These are phyloP conservation scores for Ascidia mentula DNA, from an alignment of 23 tunicate genomes.

Conservation along the genomic window DNA sequence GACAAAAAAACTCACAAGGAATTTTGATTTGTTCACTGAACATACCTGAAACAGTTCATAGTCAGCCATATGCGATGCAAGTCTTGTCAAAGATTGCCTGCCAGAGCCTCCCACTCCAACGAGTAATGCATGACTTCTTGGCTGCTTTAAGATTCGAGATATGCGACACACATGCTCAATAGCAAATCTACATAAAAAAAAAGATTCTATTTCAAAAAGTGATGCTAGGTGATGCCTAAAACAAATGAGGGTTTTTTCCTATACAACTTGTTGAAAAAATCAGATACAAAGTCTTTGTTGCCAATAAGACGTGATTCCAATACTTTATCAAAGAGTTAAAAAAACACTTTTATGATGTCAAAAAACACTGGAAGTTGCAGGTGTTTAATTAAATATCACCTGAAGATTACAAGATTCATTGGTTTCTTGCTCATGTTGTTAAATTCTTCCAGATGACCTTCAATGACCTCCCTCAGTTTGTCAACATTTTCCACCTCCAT, in stretches of 20 bases:
- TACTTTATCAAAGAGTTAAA: too few relatives aligned
- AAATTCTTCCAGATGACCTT: slow-evolving; percentile 87
- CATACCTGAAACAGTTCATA: slow-evolving; percentile 86
- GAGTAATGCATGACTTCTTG: slow-evolving; percentile 90
- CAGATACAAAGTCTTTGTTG: too few relatives aligned
- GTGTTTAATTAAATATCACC: slow-evolving; percentile 26
- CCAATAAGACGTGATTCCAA: too few relatives aligned
- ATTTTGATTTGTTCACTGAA: too few relatives aligned
- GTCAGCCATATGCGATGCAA: slow-evolving; percentile 99
- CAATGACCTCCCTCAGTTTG: slow-evolving; percentile 75
- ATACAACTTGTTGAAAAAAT: too few relatives aligned
- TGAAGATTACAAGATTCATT: slow-evolving; percentile 96
- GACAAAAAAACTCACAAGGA: too few relatives aligned
- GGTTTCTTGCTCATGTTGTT: slow-evolving; percentile 93
- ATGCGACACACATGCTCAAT: slow-evolving; percentile 94
- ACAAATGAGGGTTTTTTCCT: too few relatives aligned
- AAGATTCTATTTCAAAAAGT: too few relatives aligned
- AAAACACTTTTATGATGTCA: too few relatives aligned
- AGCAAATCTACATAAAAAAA: slow-evolving; percentile 69
- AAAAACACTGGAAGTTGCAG: too few relatives aligned
- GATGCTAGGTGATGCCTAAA: too few relatives aligned
- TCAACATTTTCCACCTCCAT: slow-evolving; percentile 84
- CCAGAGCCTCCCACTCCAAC: slow-evolving; percentile 96
- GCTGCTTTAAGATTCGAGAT: slow-evolving; percentile 90
- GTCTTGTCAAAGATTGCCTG: slow-evolving; percentile 87